Percentiles rank a stretch among this genome's conserved stretches.
phyloP scores from a whole-genome alignment of 2,888 invertebrate genomes.

The Dolichopus griseipennis region DNA sequence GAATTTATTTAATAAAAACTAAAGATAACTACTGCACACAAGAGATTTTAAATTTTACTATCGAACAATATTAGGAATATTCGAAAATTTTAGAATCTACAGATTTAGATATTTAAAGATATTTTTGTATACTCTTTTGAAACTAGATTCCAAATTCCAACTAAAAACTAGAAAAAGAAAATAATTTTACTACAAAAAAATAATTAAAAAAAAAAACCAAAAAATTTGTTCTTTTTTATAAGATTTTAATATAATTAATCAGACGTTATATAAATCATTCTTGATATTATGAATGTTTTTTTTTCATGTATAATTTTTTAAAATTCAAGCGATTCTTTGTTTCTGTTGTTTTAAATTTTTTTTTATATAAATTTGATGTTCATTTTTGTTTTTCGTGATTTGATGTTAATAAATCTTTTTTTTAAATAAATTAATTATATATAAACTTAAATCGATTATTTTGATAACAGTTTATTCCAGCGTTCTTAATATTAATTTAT shows the following conservation, averaged over 20 bases:
- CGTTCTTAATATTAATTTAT: neutral
- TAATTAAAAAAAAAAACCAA: too few relatives aligned
- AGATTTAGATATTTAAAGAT: too few relatives aligned
- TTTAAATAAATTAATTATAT: neutral
- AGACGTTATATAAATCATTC: neutral
- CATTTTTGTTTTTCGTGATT: neutral
- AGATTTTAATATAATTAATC: constrained; percentile 1
- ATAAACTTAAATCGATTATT: neutral
- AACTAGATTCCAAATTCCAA: too few relatives aligned
- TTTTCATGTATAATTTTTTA: neutral
- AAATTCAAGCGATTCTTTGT: constrained; percentile 6
- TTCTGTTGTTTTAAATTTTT: neutral
- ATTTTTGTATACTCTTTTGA: too few relatives aligned
- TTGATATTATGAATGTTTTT: constrained; percentile 1
- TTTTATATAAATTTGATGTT: neutral
- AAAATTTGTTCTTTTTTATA: neutral
- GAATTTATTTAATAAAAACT: too few relatives aligned
- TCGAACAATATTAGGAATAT: too few relatives aligned
- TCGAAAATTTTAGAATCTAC: too few relatives aligned
- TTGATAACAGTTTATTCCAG: neutral
- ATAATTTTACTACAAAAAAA: too few relatives aligned
- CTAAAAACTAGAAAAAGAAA: too few relatives aligned
- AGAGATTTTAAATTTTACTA: too few relatives aligned
- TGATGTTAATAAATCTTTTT: neutral
- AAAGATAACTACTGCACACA: too few relatives aligned